A percentile compares a stretch with the other conserved stretches of the same genome.
phyloP scores from a whole-genome alignment of 2,113 vertebrate genomes.

The Camelus dromedarius region DNA sequence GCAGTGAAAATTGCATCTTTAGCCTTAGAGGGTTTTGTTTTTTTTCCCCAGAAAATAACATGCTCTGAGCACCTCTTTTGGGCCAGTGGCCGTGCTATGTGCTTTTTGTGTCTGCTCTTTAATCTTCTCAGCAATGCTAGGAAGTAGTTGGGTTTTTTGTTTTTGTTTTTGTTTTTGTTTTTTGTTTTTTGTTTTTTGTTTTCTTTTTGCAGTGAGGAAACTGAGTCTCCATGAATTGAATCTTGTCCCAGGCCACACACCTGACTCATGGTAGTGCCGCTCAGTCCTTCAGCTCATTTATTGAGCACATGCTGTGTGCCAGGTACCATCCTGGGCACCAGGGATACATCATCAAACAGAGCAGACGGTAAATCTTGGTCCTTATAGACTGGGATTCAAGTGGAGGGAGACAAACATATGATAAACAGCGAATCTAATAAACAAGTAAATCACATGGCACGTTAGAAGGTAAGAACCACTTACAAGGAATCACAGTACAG shows the following conservation, averaged over 20 bases:
- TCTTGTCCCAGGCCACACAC: neutral
- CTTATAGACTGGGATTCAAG: neutral
- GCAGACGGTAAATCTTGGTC: neutral
- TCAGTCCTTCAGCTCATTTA: neutral
- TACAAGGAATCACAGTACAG: neutral
- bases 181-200: neutral
- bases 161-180: too few species aligned
- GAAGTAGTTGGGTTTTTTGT: neutral
- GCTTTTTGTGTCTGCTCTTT: neutral
- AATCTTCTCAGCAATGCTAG: neutral
- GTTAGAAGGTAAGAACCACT: neutral
- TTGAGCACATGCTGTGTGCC: neutral
- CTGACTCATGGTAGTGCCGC: neutral
- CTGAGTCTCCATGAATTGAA: neutral
- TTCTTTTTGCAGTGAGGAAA: neutral
- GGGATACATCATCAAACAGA: neutral
- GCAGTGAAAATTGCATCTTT: neutral
- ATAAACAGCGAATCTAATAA: neutral
- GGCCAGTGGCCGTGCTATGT: neutral
- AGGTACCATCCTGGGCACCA: neutral
- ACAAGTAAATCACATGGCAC: neutral
- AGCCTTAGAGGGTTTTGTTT: neutral
- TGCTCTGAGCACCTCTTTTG: neutral
- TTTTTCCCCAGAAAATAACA: neutral
- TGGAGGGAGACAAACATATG: fast-evolving